Evolutionary conservation across 2,113 vertebrate genomes (phyloP), one percentile per base, ranked within the genome.

Genomic region (Brienomyrus brachyistius): DNA sequence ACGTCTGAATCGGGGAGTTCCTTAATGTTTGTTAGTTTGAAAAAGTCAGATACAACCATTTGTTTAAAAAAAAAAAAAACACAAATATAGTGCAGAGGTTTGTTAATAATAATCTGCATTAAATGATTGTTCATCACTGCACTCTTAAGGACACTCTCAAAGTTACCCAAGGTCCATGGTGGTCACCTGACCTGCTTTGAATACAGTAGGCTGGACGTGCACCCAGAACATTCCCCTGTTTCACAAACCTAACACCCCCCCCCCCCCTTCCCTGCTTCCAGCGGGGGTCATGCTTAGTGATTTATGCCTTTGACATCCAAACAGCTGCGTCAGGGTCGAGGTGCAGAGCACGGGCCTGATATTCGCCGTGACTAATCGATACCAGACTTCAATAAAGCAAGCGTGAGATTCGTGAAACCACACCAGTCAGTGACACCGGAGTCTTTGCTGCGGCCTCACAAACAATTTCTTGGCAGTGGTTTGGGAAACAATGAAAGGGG

Each of bases 301-400:
- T 96, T 96, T 96, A 96, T 96, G 91, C 94, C 92, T 93, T 92
- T 94, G 94, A 95, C 95, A 96, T 94, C 94, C 95, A 94, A 94
- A 95, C 96, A 96, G 96, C 96, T 96, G 96, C 94, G 93, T 93
- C 93, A 93, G 93, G 93, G 94, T 93, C 92, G 95, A 91, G 0
- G 54, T 93, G 91, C 92, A 89, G 92, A 95, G 94, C 91, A 93
- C 91, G 92, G 93, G 91, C 93, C 62, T 94, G 94, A 94, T 95
- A 95, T 95, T 95, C 94, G 93, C 95, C 93, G 91, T 96, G 95
- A 96, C 96, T 96, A 96, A 96, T 96, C 93, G 94, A 95, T 95
- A 94, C 92, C 96, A 96, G 96, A 95, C 95, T 95, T 96, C 91
- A 93, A 95, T 94, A 94, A 94, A 93, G 88, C 91, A 93, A 92